phyloP scores from a whole-genome alignment of 2,113 vertebrate species.

The Rostratula benghalensis region DNA sequence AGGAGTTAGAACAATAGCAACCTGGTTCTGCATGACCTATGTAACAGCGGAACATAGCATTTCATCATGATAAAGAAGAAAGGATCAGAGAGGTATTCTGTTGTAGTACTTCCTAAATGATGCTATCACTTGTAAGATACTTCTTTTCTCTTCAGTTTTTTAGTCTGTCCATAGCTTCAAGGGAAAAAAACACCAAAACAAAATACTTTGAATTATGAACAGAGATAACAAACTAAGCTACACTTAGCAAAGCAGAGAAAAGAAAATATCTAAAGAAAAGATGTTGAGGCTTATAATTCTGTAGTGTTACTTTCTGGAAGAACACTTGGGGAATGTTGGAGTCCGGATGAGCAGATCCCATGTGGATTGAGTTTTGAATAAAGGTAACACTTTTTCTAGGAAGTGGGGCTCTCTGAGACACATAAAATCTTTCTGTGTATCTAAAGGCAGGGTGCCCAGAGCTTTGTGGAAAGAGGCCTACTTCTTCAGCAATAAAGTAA shows the following conservation, averaged over 20 bases:
- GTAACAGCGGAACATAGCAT: background rate
- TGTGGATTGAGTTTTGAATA: background rate
- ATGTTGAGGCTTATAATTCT: background rate
- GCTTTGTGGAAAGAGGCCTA: conserved; percentile 1
- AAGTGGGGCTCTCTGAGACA: background rate
- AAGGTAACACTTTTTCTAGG: conserved; percentile 1
- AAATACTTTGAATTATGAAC: background rate
- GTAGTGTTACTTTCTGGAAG: background rate
- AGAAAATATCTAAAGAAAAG: background rate
- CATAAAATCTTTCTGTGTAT: background rate
- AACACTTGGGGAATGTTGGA: background rate
- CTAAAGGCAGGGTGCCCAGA: conserved; percentile 6
- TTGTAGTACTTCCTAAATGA: background rate
- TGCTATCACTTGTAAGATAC: background rate
- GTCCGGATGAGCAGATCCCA: background rate
- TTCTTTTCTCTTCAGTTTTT: background rate
- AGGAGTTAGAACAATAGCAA: conserved; percentile 8
- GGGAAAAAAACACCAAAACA: too few species aligned
- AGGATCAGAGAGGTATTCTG: background rate
- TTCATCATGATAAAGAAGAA: background rate
- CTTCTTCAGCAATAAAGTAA: conserved; percentile 30
- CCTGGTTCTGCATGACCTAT: background rate
- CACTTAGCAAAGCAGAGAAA: background rate
- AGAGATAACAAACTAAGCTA: background rate
- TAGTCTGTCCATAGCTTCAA: background rate